Evolutionary conservation across 2,888 invertebrate genomes (phyloP).

Genomic region (Furcula furcula): DNA sequence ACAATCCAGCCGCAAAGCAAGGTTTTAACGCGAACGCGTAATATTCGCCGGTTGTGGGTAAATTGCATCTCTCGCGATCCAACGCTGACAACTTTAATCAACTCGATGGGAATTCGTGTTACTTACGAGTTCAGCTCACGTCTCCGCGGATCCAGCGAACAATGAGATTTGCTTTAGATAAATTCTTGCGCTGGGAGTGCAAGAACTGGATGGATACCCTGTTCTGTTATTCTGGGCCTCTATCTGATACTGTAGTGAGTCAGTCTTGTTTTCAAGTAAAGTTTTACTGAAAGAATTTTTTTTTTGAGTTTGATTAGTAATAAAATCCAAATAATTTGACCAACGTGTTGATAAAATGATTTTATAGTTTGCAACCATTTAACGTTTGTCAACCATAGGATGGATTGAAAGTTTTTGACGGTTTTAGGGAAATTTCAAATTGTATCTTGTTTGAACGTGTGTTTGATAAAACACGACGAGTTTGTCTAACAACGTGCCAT

Average conservation of each 20-base stretch:
- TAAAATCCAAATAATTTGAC: no score
- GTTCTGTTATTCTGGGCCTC: constrained; percentile 37
- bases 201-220: constrained; percentile 44
- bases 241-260: not conserved
- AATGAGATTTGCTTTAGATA: constrained; percentile 71
- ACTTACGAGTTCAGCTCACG: constrained; percentile 66
- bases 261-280: constrained; percentile 1
- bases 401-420: no score
- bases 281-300: constrained; percentile 7
- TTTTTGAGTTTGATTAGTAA: no score
- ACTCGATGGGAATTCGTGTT: constrained; percentile 73
- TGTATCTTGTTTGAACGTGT: no score
- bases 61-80: constrained; percentile 61
- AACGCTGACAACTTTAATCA: constrained; percentile 72
- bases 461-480: no score
- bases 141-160: constrained; percentile 59
- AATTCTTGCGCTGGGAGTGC: constrained; percentile 47
- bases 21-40: constrained; percentile 25
- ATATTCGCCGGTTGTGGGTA: constrained; percentile 40
- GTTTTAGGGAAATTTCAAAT: no score
- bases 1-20: constrained; percentile 15
- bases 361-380: no score
- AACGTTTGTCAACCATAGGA: no score
- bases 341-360: no score
- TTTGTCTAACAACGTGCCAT: no score